Evolutionary conservation across 2,113 vertebrate species (phyloP), one percentile per base, ranked within the genome.

Genomic region (Ammodytes dubius): DNA sequence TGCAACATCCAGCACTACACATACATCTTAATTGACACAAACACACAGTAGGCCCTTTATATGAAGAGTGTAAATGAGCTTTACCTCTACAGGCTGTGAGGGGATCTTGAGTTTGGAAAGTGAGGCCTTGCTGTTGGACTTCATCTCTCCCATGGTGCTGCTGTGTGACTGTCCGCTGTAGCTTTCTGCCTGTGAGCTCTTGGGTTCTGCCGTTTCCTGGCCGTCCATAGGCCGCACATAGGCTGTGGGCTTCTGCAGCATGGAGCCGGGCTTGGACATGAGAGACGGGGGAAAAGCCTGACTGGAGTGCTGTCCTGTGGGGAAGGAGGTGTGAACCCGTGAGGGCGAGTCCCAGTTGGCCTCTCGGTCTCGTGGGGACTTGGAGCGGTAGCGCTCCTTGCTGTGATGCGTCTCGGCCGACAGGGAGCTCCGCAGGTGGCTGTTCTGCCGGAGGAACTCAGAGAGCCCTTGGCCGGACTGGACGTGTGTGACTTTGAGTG

Each of bases 141-240:
- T 99, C 94, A 99, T 96, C 88, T 99, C 98, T 42, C 95, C 96
- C 88, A 97, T 94, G 53, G 93, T 92, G 88, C 95, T 91, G 93
- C 96, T 84, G 90, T 99, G 97, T 7, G 94, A 94, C 86, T 98
- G 97, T 53, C 95, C 90, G 13, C 96, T 93, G 90, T 97, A 99
- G 92, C 95, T 96, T 93, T 99, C 98, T 0, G 97, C 96, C 67
- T 97, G 90, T 27, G 97, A 91, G 80, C 96, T 91, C 93, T 98
- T 98, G 90, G 97, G 95, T 94, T 99, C 98, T 83, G 96, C 95
- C 43, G 98, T 98, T 68, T 99, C 98, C 91, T 98, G 98, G 83
- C 98, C 98, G 7, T 99, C 98, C 98, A 99, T 99, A 37, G 98
- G 98, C 93, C 98, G 94, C 1, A 99, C 98, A 14, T 99, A 99